A percentile compares a stretch with the other conserved stretches of the same genome.
Evolutionary conservation across 2,888 invertebrate species (phyloP).

Genomic region (Chloromyia formosa): DNA sequence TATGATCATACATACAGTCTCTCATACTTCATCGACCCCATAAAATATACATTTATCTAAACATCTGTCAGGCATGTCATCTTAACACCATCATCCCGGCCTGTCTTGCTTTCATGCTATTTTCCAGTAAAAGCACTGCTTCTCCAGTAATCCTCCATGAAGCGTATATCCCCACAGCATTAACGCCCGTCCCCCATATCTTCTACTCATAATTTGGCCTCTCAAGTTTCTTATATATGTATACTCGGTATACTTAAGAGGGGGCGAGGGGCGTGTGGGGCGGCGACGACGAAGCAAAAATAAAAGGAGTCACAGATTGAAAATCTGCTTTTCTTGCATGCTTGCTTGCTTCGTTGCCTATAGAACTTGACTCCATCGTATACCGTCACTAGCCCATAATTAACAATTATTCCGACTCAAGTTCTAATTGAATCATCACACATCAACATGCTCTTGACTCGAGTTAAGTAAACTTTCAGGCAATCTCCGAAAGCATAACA

Average conservation of each 20-base stretch:
- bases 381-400: constrained; percentile 24
- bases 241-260: neutral
- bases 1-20: neutral
- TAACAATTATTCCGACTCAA: constrained; percentile 41
- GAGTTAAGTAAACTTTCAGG: constrained; percentile 37
- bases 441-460: constrained; percentile 35
- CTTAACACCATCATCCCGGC: neutral
- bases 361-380: neutral
- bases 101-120: neutral
- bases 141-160: no score
- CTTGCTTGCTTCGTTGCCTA: no score
- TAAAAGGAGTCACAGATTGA: no score
- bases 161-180: no score
- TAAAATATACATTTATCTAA: constrained; percentile 1
- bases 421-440: constrained; percentile 43
- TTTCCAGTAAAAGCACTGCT: no score
- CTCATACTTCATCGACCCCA: neutral
- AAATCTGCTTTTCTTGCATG: no score
- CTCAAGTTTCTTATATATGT: neutral
- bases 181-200: no score
- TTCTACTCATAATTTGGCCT: neutral
- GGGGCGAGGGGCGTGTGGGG: neutral
- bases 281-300: no score
- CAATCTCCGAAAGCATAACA: constrained; percentile 35
- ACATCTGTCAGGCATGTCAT: constrained; percentile 21